Conservation (phyloP, 1,140 invertebrate species). For the Plodia interpunctella region DNA sequence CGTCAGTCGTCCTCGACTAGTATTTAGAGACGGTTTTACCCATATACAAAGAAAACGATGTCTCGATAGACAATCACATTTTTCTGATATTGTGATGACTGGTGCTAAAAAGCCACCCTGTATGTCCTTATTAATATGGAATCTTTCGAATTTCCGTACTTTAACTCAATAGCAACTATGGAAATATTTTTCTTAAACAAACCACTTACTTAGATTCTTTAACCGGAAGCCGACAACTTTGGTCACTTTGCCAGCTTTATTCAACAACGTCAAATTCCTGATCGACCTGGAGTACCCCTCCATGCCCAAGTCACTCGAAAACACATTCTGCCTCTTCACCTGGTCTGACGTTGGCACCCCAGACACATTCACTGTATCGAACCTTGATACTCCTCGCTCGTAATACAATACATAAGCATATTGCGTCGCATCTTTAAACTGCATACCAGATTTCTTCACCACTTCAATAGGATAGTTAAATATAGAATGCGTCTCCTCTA, state of each 20-base stretch:
- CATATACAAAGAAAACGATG: too few species aligned
- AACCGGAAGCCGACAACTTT: slow-evolving; percentile 59
- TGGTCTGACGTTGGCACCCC: slow-evolving; percentile 41
- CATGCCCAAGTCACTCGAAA: slow-evolving; percentile 52
- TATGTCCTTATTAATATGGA: too few species aligned
- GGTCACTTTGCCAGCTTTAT: slow-evolving; percentile 54
- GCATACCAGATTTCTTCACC: slow-evolving; percentile 48
- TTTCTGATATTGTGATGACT: too few species aligned
- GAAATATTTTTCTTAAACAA: neutral
- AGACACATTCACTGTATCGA: slow-evolving; percentile 26
- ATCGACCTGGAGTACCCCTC: slow-evolving; percentile 49
- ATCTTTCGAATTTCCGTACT: too few species aligned
- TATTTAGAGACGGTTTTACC: too few species aligned
- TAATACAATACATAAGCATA: slow-evolving; percentile 69
- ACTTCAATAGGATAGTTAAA: slow-evolving; percentile 43
- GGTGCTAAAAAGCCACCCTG: too few species aligned
- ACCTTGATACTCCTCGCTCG: slow-evolving; percentile 52
- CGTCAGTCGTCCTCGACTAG: too few species aligned
- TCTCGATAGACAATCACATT: too few species aligned
- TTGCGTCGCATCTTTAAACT: slow-evolving; percentile 44
- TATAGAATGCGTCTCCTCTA: slow-evolving; percentile 41
- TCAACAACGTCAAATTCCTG: slow-evolving; percentile 57
- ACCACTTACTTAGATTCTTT: slow-evolving; percentile 59
- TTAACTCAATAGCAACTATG: too few species aligned
- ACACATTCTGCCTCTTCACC: slow-evolving; percentile 50